Percentiles rank a stretch among this genome's conserved stretches.
These are phyloP conservation scores for Platycnemis pennipes DNA, from an alignment of 2,888 invertebrate genomes.

Conservation along the genomic window DNA sequence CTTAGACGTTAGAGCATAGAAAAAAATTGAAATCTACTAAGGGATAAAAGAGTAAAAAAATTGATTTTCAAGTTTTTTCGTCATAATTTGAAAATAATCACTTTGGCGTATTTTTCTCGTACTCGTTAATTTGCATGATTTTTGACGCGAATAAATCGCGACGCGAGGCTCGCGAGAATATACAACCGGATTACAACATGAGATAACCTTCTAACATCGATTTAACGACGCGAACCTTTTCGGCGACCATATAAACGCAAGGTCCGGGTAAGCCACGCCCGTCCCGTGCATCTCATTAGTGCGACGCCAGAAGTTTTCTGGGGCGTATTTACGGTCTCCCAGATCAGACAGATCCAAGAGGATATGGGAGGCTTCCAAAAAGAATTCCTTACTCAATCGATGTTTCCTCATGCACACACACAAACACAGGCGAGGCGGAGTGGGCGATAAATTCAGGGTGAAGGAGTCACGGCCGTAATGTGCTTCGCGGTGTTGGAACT, in stretches of 20 bases:
- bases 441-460: neutral
- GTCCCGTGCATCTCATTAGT: neutral
- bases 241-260: neutral
- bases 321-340: neutral
- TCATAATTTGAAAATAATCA: too few relatives aligned
- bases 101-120: neutral
- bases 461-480: neutral
- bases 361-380: neutral
- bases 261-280: neutral
- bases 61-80: too few relatives aligned
- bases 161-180: neutral
- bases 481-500: neutral
- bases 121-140: neutral
- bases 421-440: neutral
- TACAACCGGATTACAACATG: neutral
- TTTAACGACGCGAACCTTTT: neutral
- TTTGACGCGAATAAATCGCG: neutral
- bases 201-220: neutral
- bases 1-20: too few relatives aligned
- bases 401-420: neutral
- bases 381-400: neutral
- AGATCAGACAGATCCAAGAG: neutral
- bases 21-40: too few relatives aligned
- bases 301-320: neutral
- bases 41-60: too few relatives aligned